Evolutionary conservation across 2,888 invertebrate species (phyloP), one percentile per base, ranked within the genome.

Genomic region (Candidula unifasciata): DNA sequence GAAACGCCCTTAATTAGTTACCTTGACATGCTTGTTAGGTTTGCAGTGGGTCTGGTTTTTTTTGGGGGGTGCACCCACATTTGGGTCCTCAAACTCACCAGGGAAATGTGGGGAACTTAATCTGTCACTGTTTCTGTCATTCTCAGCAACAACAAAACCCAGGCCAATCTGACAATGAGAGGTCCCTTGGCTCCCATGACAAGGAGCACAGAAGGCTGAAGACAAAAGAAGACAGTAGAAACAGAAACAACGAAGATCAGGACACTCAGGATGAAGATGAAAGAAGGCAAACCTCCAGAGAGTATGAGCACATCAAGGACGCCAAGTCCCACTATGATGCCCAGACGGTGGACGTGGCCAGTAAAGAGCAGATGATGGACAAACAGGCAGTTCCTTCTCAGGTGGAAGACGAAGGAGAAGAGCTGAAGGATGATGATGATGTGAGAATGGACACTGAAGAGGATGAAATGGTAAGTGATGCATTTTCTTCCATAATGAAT

Each of bases 291-390:
- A 80, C 57, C 30, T 92, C 94, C 5, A 96, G 96, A 85, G 95
- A 96, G 87, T 97, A 96, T 93, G 96, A 97, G 92, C 97, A 98
- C 92, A 96, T 98, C 3, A 96, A 96, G 90, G 96, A 97, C 88
- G 96, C 96, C 0, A 96, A 96, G 86, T 82, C 86, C 0, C 89
- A 90, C n/a, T 89, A 95, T 87, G 96, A 97, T 91, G 95, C 96
- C 83, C 96, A 97, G 88, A 94, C 94, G 44, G 87, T 95, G 80
- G 95, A 95, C 90, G 94, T 94, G 37, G 95, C 95, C 33, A 95
- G 94, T 3, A 91, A 93, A 93, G 97, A 98, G 88, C 97, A 98
- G 94, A 96, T 96, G 64, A 95, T 96, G 89, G 94, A 95, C 88
- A 96, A 96, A 89, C 95, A 96, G 68, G 92, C 96, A 10, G 80